Evolutionary conservation across 2,888 invertebrate species (phyloP), one percentile per base, ranked within the genome.

Genomic region (Chrysomela aeneicollis): DNA sequence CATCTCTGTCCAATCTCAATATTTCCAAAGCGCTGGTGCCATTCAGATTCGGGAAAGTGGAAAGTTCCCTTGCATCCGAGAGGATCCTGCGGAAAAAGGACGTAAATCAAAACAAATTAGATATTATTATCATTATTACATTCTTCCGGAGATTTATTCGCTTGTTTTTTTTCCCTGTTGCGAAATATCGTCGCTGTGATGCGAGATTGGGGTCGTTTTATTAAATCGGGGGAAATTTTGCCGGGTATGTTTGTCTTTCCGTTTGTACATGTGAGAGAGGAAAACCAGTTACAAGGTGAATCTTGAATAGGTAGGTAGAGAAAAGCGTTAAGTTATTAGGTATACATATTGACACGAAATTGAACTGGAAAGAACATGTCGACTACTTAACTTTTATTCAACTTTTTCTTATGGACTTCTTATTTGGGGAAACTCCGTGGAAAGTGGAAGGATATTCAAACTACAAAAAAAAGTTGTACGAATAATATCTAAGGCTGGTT

Each of bases 1-100:
- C 91, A 17, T 94, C 93, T 72, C 95, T 89, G 85, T 95, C 95
- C 73, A 93, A 85, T 73, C 92, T 88, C 74, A 97, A 86, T 71
- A 91, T 87, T 82, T 94, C 94, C 82, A 97, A 84, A 2, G 92
- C 89, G 72, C 80, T 79, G 21, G 93, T 91, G 52, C 94, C 95
- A 78, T 92, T 92, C 76, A 97, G 86, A 80, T 92, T 89, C 12
- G 97, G 97, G 83, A 97, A 93, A 72, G 86, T 85, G 66, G 88
- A 88, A 79, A 96, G 85, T 71, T 90, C 90, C 70, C 91, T 87
- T 64, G 93, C 91, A 83, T 95, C 95, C 50, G 96, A 95, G 71
- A 97, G 82, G 73, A 93, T 91, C 74, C 97, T 97, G 84, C 62
- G 67, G 68, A 64, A 67, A 65, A 59, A 60, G 46, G 57, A 61